These are phyloP conservation scores for Phalloptychus januarius DNA, from an alignment of 2,797 vertebrate genomes.

Conservation along the genomic window DNA sequence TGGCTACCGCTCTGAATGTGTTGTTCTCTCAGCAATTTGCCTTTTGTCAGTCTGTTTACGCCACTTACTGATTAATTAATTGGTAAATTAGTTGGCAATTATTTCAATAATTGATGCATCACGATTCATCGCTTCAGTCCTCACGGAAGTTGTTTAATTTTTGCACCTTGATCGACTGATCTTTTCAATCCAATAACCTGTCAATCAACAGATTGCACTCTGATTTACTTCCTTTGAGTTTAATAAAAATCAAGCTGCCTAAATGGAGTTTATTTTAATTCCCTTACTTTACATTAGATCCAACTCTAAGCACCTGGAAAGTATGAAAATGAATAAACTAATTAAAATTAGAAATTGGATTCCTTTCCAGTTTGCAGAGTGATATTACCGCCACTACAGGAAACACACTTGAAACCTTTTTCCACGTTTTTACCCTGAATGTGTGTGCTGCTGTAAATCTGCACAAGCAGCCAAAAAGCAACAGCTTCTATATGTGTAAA, in stretches of 20 bases:
- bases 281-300: not conserved
- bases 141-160: not conserved
- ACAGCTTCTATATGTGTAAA: slow-evolving; percentile 1
- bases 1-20: too few species aligned
- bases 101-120: too few species aligned
- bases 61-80: too few species aligned
- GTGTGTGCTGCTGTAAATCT: not conserved
- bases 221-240: not conserved
- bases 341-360: not conserved
- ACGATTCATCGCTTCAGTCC: too few species aligned
- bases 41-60: too few species aligned
- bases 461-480: not conserved
- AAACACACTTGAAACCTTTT: not conserved
- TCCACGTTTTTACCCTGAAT: not conserved
- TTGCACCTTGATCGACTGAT: not conserved
- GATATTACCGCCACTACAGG: not conserved
- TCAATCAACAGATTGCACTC: not conserved
- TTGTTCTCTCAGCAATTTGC: too few species aligned
- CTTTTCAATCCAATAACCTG: not conserved
- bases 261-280: not conserved
- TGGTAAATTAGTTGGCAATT: too few species aligned
- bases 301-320: not conserved
- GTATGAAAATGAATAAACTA: not conserved
- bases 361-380: not conserved
- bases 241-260: not conserved